Evolutionary conservation across 2,113 vertebrate species (phyloP), one percentile per base, ranked within the genome.

Genomic region (Atractosteus spatula): DNA sequence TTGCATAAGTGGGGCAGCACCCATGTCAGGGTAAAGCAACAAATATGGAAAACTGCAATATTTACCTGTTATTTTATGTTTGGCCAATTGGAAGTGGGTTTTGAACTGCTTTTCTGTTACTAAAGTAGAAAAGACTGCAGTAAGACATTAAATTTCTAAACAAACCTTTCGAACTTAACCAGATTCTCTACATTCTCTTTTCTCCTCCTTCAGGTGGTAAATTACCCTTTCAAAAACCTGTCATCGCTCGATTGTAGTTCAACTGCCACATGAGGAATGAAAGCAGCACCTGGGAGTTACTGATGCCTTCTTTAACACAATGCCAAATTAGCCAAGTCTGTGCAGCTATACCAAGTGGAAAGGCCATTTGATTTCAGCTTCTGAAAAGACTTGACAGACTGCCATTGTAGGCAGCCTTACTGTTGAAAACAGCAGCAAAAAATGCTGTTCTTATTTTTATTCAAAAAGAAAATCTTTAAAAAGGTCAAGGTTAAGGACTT

Each of bases 151-250:
- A 62, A 62, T 16, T 62, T 71, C 47, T 14, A 51, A 41, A 64
- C 13, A 47, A 66, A 43, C 44, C 13, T 66, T 2, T 14, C 42
- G 2, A 43, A 42, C 66, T 51, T 75, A 44, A 56, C 12, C 43
- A 68, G 68, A 66, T 70, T 67, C 51, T 17, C 68, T 64, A 10
- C 57, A 62, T 63, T 65, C 45, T 75, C 16, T 74, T n/a, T 68
- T 54, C 77, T 55, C 63, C 13, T 79, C 65, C 7, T 68, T 41
- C 77, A 92, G 91, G 89, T 78, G 90, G 91, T 71, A 89, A 81
- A 67, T 81, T 88, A 45, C 80, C 88, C 4, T 79, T 81, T 72
- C 89, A 80, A 77, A 91, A 89, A 69, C 68, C 85, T 3, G 71
- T 77, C 41, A 55, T 63, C 3, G 87, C 91, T 72, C 89, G 84